A percentile compares a stretch with the other conserved stretches of the same genome.
These are phyloP conservation scores for Danio tinwini DNA, from an alignment of 2,797 vertebrate genomes.

Conservation along the genomic window DNA sequence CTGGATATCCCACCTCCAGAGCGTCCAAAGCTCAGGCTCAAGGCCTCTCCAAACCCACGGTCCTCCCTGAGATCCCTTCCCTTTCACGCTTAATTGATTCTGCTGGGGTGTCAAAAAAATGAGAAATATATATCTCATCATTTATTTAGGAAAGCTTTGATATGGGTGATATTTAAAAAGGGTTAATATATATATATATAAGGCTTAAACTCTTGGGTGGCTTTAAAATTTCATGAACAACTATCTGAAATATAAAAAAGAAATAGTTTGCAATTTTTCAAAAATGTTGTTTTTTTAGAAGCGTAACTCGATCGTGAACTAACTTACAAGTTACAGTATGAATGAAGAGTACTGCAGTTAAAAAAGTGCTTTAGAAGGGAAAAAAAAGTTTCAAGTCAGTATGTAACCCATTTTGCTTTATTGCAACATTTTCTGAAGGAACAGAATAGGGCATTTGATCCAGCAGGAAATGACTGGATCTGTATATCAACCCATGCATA, in stretches of 20 bases:
- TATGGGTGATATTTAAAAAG: constrained; percentile 83
- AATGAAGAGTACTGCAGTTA: constrained; percentile 57
- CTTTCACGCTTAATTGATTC: constrained; percentile 79
- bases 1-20: constrained; percentile 47
- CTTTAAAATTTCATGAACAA: constrained; percentile 79
- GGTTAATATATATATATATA: constrained; percentile 81
- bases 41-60: constrained; percentile 67
- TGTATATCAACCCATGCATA: too few relatives aligned
- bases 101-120: constrained; percentile 72
- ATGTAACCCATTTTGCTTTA: background rate
- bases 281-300: constrained; percentile 38
- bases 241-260: constrained; percentile 73
- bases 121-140: constrained; percentile 76
- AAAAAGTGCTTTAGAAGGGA: background rate
- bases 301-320: background rate
- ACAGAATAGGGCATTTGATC: background rate
- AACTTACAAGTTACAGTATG: constrained; percentile 43
- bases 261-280: constrained; percentile 60
- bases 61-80: constrained; percentile 65
- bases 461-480: background rate
- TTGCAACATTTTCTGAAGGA: background rate
- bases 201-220: constrained; percentile 74
- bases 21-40: constrained; percentile 64
- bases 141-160: constrained; percentile 83
- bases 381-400: constrained; percentile 31